Conservation (phyloP, 2,797 vertebrate species). For the Spinus pinus region DNA sequence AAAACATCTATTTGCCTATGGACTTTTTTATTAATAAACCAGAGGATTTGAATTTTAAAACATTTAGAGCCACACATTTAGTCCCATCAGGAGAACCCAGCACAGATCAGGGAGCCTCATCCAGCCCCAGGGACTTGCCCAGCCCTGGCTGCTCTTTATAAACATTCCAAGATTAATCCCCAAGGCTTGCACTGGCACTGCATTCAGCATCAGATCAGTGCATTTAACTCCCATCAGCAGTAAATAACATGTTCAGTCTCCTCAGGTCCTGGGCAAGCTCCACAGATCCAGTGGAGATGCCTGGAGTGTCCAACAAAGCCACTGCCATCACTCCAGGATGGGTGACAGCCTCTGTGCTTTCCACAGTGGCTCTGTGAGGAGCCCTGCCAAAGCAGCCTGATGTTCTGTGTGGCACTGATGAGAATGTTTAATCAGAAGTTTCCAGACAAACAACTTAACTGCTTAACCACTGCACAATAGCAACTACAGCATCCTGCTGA, state of each 20-base stretch:
- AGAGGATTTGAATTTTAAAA: neutral
- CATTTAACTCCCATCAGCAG: neutral
- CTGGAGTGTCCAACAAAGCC: neutral
- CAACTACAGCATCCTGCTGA: neutral
- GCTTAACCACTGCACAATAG: neutral
- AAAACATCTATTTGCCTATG: neutral
- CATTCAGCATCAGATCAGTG: neutral
- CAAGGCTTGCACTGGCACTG: neutral
- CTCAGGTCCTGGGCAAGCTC: neutral
- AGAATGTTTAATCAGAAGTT: neutral
- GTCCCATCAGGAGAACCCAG: neutral
- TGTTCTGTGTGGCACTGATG: neutral
- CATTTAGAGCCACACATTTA: neutral
- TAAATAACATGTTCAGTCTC: fast-evolving
- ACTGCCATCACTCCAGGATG: neutral
- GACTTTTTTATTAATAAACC: neutral
- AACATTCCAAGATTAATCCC: neutral
- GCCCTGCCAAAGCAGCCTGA: neutral
- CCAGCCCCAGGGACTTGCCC: fast-evolving
- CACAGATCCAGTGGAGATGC: neutral
- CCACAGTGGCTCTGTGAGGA: neutral
- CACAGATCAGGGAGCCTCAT: neutral
- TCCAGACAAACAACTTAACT: neutral
- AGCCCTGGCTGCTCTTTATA: neutral
- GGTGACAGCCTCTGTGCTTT: neutral